These are phyloP conservation scores for Drosophila infuscata DNA, from an alignment of 2,888 invertebrate species.

Conservation along the genomic window DNA sequence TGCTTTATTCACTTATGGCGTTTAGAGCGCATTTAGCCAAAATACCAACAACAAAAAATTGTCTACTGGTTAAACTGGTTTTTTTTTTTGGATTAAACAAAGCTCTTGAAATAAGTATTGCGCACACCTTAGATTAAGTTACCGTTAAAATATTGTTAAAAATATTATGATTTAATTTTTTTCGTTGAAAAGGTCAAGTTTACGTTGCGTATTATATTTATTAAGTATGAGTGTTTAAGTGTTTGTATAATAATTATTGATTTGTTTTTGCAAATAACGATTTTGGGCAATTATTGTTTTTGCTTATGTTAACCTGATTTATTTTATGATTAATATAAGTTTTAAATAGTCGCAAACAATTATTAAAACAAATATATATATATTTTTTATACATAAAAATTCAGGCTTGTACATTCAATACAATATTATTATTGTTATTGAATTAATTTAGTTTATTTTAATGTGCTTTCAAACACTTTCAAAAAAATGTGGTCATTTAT, in stretches of 20 bases:
- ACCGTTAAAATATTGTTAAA: constrained; percentile 70
- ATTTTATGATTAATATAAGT: not conserved
- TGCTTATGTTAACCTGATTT: not conserved
- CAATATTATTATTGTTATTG: not conserved
- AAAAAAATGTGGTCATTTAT: constrained; percentile 37
- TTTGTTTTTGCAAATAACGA: not conserved
- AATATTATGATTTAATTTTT: constrained; percentile 46
- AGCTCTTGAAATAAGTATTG: constrained; percentile 32
- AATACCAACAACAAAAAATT: constrained; percentile 13
- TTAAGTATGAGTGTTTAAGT: constrained; percentile 36
- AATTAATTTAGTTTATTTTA: not conserved
- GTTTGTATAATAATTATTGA: not conserved
- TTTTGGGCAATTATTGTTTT: not conserved
- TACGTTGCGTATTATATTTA: constrained; percentile 41
- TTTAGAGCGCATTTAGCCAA: constrained; percentile 37
- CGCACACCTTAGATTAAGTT: constrained; percentile 35
- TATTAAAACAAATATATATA: not conserved
- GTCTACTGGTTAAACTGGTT: constrained; percentile 60
- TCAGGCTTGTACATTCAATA: not conserved
- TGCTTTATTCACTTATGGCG: constrained; percentile 34
- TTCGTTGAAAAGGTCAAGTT: constrained; percentile 57
- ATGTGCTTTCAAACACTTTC: not conserved
- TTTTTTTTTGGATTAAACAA: constrained; percentile 34
- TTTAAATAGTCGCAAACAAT: not conserved
- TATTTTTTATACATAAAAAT: not conserved